Conservation (phyloP, 2,797 vertebrate species). For the Microhierax caerulescens region DNA sequence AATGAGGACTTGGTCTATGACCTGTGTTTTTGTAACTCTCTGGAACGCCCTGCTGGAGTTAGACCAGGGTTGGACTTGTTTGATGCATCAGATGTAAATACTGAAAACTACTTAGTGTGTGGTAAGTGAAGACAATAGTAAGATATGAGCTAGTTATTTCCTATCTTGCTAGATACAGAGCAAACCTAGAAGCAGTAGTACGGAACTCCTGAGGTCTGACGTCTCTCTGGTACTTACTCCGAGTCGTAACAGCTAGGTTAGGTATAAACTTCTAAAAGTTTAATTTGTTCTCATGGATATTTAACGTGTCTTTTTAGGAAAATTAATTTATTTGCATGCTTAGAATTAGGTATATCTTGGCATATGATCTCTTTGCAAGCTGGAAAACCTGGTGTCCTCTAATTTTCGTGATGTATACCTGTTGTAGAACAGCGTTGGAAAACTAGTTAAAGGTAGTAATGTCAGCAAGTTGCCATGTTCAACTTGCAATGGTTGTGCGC, state of each 20-base stretch:
- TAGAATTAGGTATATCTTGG: not conserved
- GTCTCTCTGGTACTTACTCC: not conserved
- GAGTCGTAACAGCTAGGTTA: not conserved
- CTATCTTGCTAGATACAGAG: not conserved
- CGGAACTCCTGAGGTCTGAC: not conserved
- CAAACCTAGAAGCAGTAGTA: not conserved
- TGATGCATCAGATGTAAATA: not conserved
- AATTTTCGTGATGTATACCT: not conserved
- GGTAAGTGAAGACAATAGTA: not conserved
- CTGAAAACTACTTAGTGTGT: not conserved
- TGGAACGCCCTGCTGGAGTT: not conserved
- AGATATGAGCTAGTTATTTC: not conserved
- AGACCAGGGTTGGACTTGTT: not conserved
- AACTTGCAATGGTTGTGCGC: accelerated
- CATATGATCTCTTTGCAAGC: not conserved
- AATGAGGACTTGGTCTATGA: not conserved
- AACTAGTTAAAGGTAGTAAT: not conserved
- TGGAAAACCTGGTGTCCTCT: not conserved
- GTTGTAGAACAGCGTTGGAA: not conserved
- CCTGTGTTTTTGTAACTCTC: not conserved
- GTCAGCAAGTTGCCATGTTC: not conserved
- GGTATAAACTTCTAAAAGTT: not conserved
- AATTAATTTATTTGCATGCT: not conserved
- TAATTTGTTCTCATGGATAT: not conserved
- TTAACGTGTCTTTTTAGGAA: not conserved